Conservation (phyloP, 2,113 vertebrate genomes). For the Isichthys henryi region DNA sequence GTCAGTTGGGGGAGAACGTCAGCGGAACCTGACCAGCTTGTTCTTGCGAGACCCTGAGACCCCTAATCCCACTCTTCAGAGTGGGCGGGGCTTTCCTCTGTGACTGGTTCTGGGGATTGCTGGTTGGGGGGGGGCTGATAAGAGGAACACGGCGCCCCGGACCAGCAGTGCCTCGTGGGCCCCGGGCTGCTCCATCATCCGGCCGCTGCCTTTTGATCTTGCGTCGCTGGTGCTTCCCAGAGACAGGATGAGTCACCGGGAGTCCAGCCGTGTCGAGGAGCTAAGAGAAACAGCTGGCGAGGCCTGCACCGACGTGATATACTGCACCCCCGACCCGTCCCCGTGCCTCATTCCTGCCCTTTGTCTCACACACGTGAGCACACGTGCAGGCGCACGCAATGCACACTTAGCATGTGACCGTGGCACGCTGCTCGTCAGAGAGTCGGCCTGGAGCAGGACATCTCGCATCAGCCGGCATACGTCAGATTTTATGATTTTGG, state of each 20-base stretch:
- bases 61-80: conserved; percentile 82
- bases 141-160: conserved; percentile 71
- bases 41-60: conserved; percentile 76
- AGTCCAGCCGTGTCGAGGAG: conserved; percentile 48
- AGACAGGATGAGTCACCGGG: conserved; percentile 73
- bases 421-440: neutral
- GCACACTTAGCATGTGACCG: neutral
- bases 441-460: neutral
- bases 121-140: conserved; percentile 68
- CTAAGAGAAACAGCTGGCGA: conserved; percentile 67
- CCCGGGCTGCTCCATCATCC: conserved; percentile 51
- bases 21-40: conserved; percentile 75
- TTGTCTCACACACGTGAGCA: conserved; percentile 33
- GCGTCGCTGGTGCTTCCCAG: conserved; percentile 70
- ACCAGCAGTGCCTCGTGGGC: conserved; percentile 42
- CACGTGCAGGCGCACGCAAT: neutral
- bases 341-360: conserved; percentile 47
- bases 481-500: neutral
- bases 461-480: neutral
- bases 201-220: conserved; percentile 79
- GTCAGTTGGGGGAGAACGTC: conserved; percentile 64
- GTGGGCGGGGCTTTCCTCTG: conserved; percentile 69
- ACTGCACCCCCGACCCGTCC: conserved; percentile 36
- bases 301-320: conserved; percentile 51
- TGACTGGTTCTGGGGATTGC: conserved; percentile 67